These are phyloP conservation scores for Spea multiplicata DNA, from an alignment of 2,113 vertebrate genomes.

Conservation along the genomic window DNA sequence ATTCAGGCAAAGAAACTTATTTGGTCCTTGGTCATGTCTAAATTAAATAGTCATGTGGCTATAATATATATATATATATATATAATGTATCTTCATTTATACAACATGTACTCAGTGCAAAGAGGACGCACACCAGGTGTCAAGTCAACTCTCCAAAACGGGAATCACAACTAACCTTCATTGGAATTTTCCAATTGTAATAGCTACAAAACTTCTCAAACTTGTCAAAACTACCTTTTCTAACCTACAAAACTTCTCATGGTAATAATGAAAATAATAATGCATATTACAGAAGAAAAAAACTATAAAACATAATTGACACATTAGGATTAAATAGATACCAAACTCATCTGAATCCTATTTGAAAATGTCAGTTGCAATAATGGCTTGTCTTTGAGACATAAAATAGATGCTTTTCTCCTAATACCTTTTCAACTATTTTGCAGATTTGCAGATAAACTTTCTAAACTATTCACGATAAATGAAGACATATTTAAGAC, in stretches of 20 bases:
- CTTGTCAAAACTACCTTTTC: background rate
- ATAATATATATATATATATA: no score
- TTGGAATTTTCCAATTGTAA: no score
- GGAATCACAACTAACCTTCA: no score
- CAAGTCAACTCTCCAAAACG: no score
- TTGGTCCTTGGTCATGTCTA: no score
- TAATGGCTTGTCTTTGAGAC: conserved; percentile 14
- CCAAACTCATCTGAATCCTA: conserved; percentile 23
- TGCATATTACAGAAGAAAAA: background rate
- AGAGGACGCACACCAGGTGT: no score
- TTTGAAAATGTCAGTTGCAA: conserved; percentile 38
- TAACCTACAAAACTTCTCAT: background rate
- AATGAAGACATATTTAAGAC: conserved; percentile 29
- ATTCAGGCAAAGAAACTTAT: no score
- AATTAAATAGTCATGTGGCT: no score
- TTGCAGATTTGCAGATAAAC: background rate
- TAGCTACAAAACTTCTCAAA: no score
- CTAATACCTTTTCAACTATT: no score
- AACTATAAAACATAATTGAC: conserved; percentile 18
- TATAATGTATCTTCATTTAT: no score
- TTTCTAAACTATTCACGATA: conserved; percentile 8
- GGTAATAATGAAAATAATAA: conserved; percentile 2
- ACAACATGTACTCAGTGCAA: no score
- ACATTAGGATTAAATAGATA: conserved; percentile 18
- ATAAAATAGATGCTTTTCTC: conserved; percentile 20